phyloP scores from a whole-genome alignment of 2,797 vertebrate genomes.

The Pyrocephalus nanus region DNA sequence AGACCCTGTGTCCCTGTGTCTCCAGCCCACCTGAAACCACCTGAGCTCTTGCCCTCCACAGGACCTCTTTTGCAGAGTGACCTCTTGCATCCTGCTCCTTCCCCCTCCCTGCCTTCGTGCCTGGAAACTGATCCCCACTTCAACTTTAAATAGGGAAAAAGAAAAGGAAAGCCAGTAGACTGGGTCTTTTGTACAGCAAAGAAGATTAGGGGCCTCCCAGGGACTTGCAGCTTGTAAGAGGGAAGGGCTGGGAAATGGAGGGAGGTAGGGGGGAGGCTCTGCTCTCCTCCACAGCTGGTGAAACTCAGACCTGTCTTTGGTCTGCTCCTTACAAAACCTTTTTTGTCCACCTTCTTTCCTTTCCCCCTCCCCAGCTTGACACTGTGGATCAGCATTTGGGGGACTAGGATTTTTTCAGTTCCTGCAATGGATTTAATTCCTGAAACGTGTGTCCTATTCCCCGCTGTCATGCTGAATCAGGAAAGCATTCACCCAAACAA shows the following conservation, averaged over 20 bases:
- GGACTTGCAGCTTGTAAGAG: conserved; percentile 19
- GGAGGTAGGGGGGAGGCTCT: background rate
- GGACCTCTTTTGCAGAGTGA: background rate
- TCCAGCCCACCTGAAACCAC: background rate
- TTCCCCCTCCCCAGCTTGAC: fast-evolving
- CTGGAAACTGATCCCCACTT: conserved; percentile 60
- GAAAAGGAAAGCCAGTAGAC: conserved; percentile 55
- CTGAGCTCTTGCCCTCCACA: background rate
- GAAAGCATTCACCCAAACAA: conserved; percentile 42
- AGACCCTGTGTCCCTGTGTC: background rate
- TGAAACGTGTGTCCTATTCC: background rate
- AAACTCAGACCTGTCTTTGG: background rate
- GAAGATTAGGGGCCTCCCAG: conserved; percentile 62
- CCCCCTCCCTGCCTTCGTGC: background rate
- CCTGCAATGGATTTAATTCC: background rate
- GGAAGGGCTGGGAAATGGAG: background rate
- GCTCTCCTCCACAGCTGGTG: background rate
- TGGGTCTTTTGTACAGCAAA: conserved; percentile 46
- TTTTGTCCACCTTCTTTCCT: background rate
- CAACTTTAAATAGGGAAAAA: conserved; percentile 38
- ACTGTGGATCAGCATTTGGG: background rate
- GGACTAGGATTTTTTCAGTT: background rate
- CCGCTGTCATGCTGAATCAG: background rate
- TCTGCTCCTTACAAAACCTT: background rate
- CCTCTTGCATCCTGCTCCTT: background rate